Evolutionary conservation across 1,140 invertebrate genomes (phyloP).

Genomic region (Contarinia nasturtii): DNA sequence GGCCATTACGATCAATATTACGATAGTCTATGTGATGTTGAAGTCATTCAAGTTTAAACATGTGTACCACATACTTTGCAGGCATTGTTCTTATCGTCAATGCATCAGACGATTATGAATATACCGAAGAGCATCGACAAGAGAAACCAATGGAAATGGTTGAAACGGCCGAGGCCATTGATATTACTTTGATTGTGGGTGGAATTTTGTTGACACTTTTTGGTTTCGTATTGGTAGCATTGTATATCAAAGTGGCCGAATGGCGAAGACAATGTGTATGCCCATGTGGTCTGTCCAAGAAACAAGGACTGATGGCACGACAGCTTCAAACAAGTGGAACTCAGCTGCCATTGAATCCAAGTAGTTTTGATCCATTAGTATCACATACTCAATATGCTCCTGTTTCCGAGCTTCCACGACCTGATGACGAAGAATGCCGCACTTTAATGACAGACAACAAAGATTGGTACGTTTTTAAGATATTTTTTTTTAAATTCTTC

Average conservation of each 20-base stretch:
- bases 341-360: constrained; percentile 26
- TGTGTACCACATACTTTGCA: background rate
- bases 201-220: constrained; percentile 6
- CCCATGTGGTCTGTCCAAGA: constrained; percentile 8
- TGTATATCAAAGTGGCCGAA: constrained; percentile 8
- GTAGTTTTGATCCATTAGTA: constrained; percentile 48
- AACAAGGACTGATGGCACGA: constrained; percentile 7
- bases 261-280: constrained; percentile 9
- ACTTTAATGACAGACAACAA: constrained; percentile 48
- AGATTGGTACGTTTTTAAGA: constrained; percentile 29
- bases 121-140: constrained; percentile 5
- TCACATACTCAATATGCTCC: constrained; percentile 42
- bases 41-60: too few relatives aligned
- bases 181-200: constrained; percentile 6
- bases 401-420: constrained; percentile 41
- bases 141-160: constrained; percentile 2
- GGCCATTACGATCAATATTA: too few relatives aligned
- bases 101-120: constrained; percentile 4
- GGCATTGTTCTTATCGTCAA: constrained; percentile 7
- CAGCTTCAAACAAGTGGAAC: constrained; percentile 7
- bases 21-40: too few relatives aligned
- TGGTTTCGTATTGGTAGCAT: constrained; percentile 4
- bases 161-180: constrained; percentile 2
- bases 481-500: background rate
- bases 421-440: constrained; percentile 35